Evolutionary conservation across 2,888 invertebrate species (phyloP).

Genomic region (Oligia fasciuncula): DNA sequence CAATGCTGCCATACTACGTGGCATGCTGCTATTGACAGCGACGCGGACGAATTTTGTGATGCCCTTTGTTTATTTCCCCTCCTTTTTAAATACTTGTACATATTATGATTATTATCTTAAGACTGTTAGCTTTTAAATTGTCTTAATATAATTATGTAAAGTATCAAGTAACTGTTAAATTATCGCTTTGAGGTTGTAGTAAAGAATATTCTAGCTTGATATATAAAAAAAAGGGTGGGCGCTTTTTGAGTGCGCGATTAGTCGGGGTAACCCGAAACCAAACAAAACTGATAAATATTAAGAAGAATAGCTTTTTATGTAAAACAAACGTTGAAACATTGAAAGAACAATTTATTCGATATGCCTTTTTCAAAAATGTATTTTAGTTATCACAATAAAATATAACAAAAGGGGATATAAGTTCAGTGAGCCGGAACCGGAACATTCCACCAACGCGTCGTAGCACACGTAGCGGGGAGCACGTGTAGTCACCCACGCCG

Average conservation of each 20-base stretch:
- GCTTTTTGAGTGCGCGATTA: not conserved
- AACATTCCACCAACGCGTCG: constrained; percentile 62
- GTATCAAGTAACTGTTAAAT: not conserved
- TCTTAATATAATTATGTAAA: not conserved
- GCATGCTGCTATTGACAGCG: not conserved
- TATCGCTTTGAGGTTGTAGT: not conserved
- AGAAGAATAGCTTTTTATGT: not conserved
- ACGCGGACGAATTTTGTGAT: not conserved
- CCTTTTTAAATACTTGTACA: no score
- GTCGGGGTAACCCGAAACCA: not conserved
- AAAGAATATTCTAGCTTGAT: not conserved
- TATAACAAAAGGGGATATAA: constrained; percentile 55
- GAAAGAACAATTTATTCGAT: no score
- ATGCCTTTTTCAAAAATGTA: not conserved
- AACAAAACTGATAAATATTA: not conserved
- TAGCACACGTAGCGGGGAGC: constrained; percentile 63
- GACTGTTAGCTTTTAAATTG: no score
- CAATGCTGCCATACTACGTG: no score
- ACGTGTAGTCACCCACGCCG: constrained; percentile 43
- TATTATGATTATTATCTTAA: no score
- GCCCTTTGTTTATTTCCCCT: not conserved
- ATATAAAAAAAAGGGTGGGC: no score
- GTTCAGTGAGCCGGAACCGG: constrained; percentile 64
- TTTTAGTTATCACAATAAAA: constrained; percentile 42
- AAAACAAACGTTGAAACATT: not conserved